These are phyloP conservation scores for Polymixis lichenea DNA, from an alignment of 2,888 invertebrate species.

Conservation along the genomic window DNA sequence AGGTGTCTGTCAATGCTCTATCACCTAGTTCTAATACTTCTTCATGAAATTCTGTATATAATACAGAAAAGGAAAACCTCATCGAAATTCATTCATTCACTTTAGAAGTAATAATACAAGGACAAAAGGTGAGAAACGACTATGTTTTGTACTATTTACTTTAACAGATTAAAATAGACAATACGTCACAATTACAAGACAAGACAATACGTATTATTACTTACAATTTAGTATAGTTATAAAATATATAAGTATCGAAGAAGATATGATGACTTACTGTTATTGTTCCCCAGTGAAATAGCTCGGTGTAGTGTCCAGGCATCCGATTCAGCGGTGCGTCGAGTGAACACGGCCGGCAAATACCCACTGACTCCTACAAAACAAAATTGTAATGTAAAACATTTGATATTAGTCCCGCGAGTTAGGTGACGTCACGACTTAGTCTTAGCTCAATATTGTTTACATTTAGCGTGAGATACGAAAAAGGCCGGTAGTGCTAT, in stretches of 20 bases:
- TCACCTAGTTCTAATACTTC: neutral
- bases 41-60: neutral
- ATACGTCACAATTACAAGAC: neutral
- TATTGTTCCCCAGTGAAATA: conserved; percentile 88
- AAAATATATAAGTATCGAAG: neutral
- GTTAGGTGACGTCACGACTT: conserved; percentile 19
- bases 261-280: conserved; percentile 68
- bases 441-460: conserved; percentile 3
- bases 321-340: conserved; percentile 96
- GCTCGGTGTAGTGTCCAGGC: conserved; percentile 97
- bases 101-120: neutral
- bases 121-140: neutral
- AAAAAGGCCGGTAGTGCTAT: conserved; percentile 5
- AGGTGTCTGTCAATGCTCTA: neutral
- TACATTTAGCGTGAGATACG: neutral
- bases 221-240: neutral
- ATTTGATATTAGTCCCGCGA: conserved; percentile 1
- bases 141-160: conserved; percentile 6
- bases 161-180: neutral
- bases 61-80: neutral
- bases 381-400: conserved; percentile 36
- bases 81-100: conserved; percentile 10
- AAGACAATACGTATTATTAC: neutral
- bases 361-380: conserved; percentile 93
- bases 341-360: conserved; percentile 95